Base-by-base conservation (phyloP, 1,140 invertebrate species). In the Aphaenogaster rudis region DNA sequence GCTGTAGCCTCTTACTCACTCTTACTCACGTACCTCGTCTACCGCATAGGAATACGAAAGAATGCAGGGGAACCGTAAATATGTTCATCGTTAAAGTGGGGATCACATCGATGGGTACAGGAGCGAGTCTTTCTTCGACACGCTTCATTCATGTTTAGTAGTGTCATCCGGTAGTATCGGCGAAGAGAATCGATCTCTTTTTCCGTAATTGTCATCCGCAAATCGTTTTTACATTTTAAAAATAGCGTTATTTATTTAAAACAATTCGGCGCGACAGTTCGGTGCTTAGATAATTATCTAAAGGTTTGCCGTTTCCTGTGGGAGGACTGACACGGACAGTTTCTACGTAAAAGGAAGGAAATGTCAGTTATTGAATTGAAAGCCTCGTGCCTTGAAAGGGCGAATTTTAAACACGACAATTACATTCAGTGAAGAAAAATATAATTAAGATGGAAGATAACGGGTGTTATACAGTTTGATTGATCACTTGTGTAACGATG, bases 101-200 rank as follows among this genome's bases (percentile, higher is more conserved):
- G 90, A 64, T 59, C 69, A 71, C 78, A 79, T 87, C 85, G 80
- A 89, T 63, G 86, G 59, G 36, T 50, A 64, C 39, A 50, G 39
- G 61, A 50, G 48, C 69, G 69, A 54, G 45, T 88, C 84, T 76
- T 63, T 85, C 81, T 82, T 61, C 66, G 39, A 48, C 52, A 48
- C 50, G 63, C 59, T 91, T 88, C 86, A 91, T 92, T 92, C 88
- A 90, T 90, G 88, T 91, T 64, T 82, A 59, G 88, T 76, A 50
- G 61, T 63, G 85, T 86, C 71, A 64, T 76, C 71, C 11, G 80
- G 52, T 85, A 78, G 50, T 88, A 77, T 21, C 50, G 28, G 39
- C 63, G 17, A 45, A 90, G 21, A 71, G 28, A 36, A 71, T 79
- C 45, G 61, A 17, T 15, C 13, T 79, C 21, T 63, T 71, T 28